These are phyloP conservation scores for Sakesphorus luctuosus DNA, from an alignment of 2,113 vertebrate species.

Conservation along the genomic window DNA sequence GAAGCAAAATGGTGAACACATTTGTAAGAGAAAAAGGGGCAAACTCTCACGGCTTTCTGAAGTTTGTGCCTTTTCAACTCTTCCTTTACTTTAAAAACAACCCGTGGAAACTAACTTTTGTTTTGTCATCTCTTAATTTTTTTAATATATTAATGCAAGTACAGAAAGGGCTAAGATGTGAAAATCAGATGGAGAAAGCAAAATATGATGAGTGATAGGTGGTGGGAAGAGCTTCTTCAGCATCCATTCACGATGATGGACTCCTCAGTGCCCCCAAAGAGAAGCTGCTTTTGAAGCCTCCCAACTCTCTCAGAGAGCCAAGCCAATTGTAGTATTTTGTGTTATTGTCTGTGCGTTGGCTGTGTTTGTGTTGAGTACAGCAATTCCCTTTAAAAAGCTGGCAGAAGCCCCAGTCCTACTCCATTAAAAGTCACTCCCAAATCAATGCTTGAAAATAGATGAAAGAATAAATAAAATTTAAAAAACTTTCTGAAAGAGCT, in stretches of 20 bases:
- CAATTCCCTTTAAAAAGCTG: not conserved
- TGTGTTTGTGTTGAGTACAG: not conserved
- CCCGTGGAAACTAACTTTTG: not conserved
- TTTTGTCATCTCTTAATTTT: no score
- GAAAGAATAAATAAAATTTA: not conserved
- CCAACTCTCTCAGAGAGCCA: not conserved
- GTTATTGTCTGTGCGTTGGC: not conserved
- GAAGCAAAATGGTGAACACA: accelerated
- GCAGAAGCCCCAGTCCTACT: not conserved
- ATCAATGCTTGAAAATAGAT: not conserved
- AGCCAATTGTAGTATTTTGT: not conserved
- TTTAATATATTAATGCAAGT: no score
- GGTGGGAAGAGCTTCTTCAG: not conserved
- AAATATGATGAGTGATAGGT: not conserved
- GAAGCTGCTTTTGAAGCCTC: not conserved
- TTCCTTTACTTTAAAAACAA: not conserved
- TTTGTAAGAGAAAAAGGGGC: not conserved
- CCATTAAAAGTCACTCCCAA: not conserved
- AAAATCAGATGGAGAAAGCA: not conserved
- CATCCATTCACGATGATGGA: not conserved
- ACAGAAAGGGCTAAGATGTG: not conserved
- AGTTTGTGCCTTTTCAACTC: not conserved
- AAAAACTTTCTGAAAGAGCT: not conserved
- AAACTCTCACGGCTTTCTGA: not conserved
- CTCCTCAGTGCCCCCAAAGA: not conserved